Evolutionary conservation across 2,113 vertebrate genomes (phyloP).

Genomic region (Blennius ocellaris): DNA sequence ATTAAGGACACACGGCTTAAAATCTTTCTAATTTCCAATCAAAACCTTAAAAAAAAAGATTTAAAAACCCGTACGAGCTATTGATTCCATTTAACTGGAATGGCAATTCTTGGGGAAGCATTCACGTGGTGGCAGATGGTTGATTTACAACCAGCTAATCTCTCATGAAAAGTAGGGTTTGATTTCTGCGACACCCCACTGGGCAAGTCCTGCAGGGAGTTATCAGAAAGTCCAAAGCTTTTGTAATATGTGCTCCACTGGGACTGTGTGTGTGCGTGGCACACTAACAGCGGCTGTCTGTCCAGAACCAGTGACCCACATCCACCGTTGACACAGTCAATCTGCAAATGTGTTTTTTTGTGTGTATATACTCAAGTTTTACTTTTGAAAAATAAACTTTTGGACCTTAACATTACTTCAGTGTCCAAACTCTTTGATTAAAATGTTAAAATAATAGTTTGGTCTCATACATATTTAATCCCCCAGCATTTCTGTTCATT

Average conservation of each 20-base stretch:
- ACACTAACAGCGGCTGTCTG: slow-evolving; percentile 39
- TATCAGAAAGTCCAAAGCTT: slow-evolving; percentile 58
- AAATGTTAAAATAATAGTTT: background rate
- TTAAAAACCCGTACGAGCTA: slow-evolving; percentile 49
- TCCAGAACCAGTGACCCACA: slow-evolving; percentile 58
- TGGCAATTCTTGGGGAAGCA: slow-evolving; percentile 49
- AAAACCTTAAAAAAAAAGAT: slow-evolving; percentile 28
- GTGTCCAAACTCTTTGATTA: background rate
- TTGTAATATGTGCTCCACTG: slow-evolving; percentile 46
- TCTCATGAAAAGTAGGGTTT: slow-evolving; percentile 60
- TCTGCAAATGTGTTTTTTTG: slow-evolving; percentile 1
- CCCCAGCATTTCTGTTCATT: background rate
- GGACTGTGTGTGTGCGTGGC: slow-evolving; percentile 33
- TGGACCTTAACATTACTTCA: background rate
- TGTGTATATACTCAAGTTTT: background rate
- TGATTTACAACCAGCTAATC: slow-evolving; percentile 52
- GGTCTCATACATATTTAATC: background rate
- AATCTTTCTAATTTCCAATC: slow-evolving; percentile 22
- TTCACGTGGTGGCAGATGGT: slow-evolving; percentile 68
- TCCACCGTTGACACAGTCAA: slow-evolving; percentile 10
- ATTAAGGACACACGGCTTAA: slow-evolving; percentile 29
- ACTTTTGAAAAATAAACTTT: slow-evolving; percentile 11
- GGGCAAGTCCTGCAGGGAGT: slow-evolving; percentile 57
- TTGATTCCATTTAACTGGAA: slow-evolving; percentile 54
- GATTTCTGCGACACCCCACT: slow-evolving; percentile 66